Base-by-base conservation (phyloP, 2,888 invertebrate species). In the Belgica antarctica region DNA sequence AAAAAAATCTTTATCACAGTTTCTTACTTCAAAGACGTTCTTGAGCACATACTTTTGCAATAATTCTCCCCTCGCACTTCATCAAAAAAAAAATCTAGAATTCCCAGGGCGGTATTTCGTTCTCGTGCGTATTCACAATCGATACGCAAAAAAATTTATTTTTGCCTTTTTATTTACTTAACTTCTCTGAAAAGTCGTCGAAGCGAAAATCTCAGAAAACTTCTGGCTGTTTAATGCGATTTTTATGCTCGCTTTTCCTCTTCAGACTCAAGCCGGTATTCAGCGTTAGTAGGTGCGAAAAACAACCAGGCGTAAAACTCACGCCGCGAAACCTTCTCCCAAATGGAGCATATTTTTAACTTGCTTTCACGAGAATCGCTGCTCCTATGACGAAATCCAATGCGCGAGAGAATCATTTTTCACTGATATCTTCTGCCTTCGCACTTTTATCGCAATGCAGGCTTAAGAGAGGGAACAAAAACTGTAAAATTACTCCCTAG, bases 141-240 rank as follows among this genome's bases (percentile, higher is more conserved):
- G n/a, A n/a, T n/a, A n/a, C n/a, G n/a, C n/a, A n/a, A n/a, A n/a
- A 31, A 41, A 41, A 41, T 41, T 41, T 41, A n/a, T 7, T 41
- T 12, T 41, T 41, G 7, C n/a, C 59, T 59, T 59, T 59, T 59
- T 22, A 25, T 27, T n/a, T 24, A 27, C 59, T 5, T 27, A 59
- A 59, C n/a, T 59, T 59, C n/a, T 27, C 34, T 31, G 34, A n/a
- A n/a, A 46, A 8, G 5, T 31, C 34, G 12, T 31, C 12, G 46
- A 46, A 15, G 17, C 15, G 46, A 7, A 46, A 46, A 46, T 46
- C 12, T 12, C 46, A 15, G 46, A 46, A n/a, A 46, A 7, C 5
- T 46, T 46, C 3, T 7, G 12, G 5, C 34, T 12, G 12, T 31
- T 31, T 31, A 31, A 52, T 52, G 52, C 52, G 52, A 22, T 17